These are phyloP conservation scores for Periplaneta americana DNA, from an alignment of 1,140 invertebrate species.

Conservation along the genomic window DNA sequence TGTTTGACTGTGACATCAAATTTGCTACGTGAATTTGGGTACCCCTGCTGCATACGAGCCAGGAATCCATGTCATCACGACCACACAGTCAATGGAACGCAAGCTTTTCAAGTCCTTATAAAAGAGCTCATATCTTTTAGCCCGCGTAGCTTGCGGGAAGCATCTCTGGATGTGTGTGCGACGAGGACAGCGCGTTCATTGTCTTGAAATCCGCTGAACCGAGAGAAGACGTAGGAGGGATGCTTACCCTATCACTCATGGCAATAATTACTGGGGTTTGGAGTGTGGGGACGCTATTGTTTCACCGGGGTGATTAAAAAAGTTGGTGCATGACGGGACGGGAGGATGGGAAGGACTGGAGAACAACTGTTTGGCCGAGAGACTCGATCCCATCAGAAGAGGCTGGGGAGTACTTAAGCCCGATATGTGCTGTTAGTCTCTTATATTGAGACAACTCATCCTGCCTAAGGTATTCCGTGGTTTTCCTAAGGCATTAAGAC, in stretches of 20 bases:
- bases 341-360: neutral
- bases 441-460: too few relatives aligned
- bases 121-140: neutral
- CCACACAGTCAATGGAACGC: neutral
- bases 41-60: too few relatives aligned
- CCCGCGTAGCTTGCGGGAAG: neutral
- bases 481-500: too few relatives aligned
- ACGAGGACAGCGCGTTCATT: neutral
- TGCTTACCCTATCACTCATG: slow-evolving; percentile 14
- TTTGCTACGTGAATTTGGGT: too few relatives aligned
- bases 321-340: slow-evolving; percentile 1
- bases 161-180: neutral
- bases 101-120: neutral
- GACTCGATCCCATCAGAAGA: neutral
- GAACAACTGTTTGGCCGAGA: neutral
- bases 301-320: slow-evolving; percentile 15
- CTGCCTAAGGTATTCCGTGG: too few relatives aligned
- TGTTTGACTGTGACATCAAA: too few relatives aligned
- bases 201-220: slow-evolving; percentile 9
- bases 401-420: neutral
- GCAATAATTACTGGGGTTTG: slow-evolving; percentile 7
- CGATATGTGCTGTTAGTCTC: neutral
- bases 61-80: too few relatives aligned
- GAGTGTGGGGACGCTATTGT: slow-evolving; percentile 5
- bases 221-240: neutral